Evolutionary conservation across 1,140 invertebrate genomes (phyloP), one percentile per base, ranked within the genome.

Genomic region (Tetramorium alpestre): DNA sequence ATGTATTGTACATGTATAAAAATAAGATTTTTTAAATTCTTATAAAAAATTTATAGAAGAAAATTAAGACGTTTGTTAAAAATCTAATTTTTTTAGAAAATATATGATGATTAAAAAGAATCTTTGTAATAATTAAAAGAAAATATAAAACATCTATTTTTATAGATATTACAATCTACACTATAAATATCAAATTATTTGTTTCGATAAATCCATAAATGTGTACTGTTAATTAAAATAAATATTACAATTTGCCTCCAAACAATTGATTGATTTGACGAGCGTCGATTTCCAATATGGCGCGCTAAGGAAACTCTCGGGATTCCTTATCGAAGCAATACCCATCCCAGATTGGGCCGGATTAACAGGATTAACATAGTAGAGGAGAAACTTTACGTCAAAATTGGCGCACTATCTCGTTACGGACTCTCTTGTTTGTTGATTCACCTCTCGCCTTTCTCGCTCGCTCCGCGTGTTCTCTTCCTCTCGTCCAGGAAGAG

Each of bases 401-500:
- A 90, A 82, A 91, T 90, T 86, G 88, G 82, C 87, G 86, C 85
- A 65, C 87, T 82, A 85, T 82, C 87, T 87, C 81, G 86, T 88
- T 87, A 90, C 89, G 78, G 86, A 78, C 85, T 90, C 88, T 58
- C 88, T 81, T 90, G 89, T 90, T 90, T 90, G 89, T 89, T 76
- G 86, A 90, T 87, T 85, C 84, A 58, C 58, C 67, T 28, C 75
- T 58, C 28, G 28, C 44, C 60, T 62, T 77, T 56, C 47, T 51
- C 60, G 58, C 56, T 76, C 41, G 62, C 54, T 87, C 60, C 2
- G 44, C 65, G 25, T 33, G 41, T 25, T 69, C 25, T 56, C 38
- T 28, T 76, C 58, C n/a, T 64, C 28, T n/a, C 73, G 47, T 28
- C 69, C 41, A 62, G 33, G 54, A 62, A 18, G 60, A 89, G 89